phyloP scores from a whole-genome alignment of 37 sponge, comb jelly and placozoan genomes.

The Spongilla lacustris region DNA sequence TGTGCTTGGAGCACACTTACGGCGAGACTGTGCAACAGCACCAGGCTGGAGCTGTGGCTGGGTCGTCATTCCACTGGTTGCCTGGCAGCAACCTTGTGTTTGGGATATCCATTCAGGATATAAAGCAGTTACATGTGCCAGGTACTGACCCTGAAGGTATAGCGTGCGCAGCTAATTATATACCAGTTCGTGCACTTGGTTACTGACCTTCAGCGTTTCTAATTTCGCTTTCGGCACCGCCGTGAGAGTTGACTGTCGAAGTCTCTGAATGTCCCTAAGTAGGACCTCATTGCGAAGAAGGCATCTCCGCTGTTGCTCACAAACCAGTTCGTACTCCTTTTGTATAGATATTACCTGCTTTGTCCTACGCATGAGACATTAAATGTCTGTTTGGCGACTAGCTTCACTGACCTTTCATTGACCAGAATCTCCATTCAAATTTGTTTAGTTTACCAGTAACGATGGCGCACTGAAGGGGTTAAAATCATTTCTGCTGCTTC shows the following conservation, averaged over 20 bases:
- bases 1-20: background rate
- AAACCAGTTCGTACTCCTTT: slow-evolving; percentile 12
- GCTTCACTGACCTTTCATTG: background rate
- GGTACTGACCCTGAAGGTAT: background rate
- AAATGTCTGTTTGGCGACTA: background rate
- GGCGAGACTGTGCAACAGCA: background rate
- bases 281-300: slow-evolving; percentile 7
- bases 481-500: too few species aligned
- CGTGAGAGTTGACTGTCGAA: background rate
- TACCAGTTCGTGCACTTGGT: background rate
- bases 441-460: background rate
- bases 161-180: background rate
- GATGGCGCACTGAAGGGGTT: too few species aligned
- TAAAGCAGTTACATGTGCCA: background rate
- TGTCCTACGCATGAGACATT: background rate
- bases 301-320: slow-evolving; percentile 7
- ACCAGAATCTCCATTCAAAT: background rate
- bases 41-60: background rate
- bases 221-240: background rate
- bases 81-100: background rate
- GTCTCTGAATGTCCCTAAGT: slow-evolving; percentile 10
- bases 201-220: background rate
- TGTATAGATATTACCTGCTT: background rate
- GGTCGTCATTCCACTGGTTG: background rate
- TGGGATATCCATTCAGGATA: background rate